phyloP scores from a whole-genome alignment of 2,113 vertebrate species.

The Cyphomyrus plagiostoma region DNA sequence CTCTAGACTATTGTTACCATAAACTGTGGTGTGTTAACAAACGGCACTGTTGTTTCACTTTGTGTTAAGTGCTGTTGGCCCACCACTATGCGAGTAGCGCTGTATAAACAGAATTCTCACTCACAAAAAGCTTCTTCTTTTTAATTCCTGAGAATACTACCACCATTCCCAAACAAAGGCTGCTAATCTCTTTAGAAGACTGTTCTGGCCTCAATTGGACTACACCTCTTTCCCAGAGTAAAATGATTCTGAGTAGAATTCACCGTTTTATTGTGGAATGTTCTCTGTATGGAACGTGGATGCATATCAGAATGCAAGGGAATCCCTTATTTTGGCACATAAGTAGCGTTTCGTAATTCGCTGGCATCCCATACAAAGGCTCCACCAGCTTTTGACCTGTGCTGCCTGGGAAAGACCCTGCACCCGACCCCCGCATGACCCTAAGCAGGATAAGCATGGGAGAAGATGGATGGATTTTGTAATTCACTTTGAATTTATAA shows the following conservation, averaged over 20 bases:
- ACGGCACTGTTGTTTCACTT: background rate
- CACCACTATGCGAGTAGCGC: background rate
- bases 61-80: background rate
- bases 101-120: background rate
- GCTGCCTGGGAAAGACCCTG: background rate
- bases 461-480: background rate
- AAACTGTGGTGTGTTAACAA: background rate
- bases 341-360: background rate
- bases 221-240: background rate
- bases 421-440: background rate
- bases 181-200: background rate
- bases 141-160: background rate
- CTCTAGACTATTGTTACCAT: background rate
- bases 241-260: background rate
- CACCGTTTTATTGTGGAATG: background rate
- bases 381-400: background rate
- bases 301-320: background rate
- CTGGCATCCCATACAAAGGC: background rate
- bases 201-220: background rate
- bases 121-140: background rate
- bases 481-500: background rate
- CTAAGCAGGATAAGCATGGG: background rate
- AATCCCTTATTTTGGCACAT: background rate
- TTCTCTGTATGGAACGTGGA: background rate
- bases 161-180: background rate